phyloP scores from a whole-genome alignment of 2,797 vertebrate genomes.

The Chaetodon trifasciatus region DNA sequence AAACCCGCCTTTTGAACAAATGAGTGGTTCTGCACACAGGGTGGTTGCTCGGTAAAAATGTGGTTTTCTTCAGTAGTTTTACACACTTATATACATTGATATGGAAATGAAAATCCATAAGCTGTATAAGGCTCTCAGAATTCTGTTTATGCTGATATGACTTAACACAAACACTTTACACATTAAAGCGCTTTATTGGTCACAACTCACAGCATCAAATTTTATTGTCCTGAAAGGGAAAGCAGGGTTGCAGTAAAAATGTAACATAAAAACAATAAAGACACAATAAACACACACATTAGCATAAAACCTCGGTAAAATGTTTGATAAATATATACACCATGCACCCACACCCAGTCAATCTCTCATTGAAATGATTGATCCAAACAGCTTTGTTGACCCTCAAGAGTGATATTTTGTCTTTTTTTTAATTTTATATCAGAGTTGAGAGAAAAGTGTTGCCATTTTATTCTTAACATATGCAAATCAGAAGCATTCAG shows the following conservation, averaged over 20 bases:
- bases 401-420: background rate
- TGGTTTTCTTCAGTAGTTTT: background rate
- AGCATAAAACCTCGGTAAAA: conserved; percentile 56
- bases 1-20: conserved; percentile 38
- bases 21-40: conserved; percentile 10
- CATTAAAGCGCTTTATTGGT: conserved; percentile 59
- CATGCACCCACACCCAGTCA: conserved; percentile 13
- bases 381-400: background rate
- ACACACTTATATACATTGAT: background rate
- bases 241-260: conserved; percentile 57
- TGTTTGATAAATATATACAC: conserved; percentile 34
- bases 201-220: conserved; percentile 57
- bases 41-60: background rate
- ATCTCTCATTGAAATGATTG: conserved; percentile 19
- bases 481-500: background rate
- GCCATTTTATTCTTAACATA: conserved; percentile 8
- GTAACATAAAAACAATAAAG: conserved; percentile 66
- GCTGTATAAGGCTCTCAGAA: background rate
- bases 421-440: conserved; percentile 23
- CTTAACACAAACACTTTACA: conserved; percentile 40
- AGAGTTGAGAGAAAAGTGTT: background rate
- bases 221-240: conserved; percentile 64
- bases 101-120: conserved; percentile 10
- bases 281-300: conserved; percentile 26
- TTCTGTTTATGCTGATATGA: conserved; percentile 22